phyloP scores from a whole-genome alignment of 2,888 invertebrate genomes.

The Eurois occulta region DNA sequence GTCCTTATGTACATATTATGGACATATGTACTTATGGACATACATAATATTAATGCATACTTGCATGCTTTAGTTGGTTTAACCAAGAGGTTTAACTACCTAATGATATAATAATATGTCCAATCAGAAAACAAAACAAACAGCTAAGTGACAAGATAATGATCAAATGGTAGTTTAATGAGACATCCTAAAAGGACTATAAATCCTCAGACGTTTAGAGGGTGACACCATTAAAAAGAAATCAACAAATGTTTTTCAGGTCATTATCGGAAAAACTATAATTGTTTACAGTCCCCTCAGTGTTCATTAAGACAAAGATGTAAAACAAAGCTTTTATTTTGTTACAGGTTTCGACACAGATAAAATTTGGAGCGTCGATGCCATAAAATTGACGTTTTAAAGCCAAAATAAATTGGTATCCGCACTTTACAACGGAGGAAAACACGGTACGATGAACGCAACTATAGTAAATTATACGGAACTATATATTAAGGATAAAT shows the following conservation, averaged over 20 bases:
- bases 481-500: conserved; percentile 73
- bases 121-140: too few species aligned
- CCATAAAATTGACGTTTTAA: conserved; percentile 80
- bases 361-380: conserved; percentile 75
- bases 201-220: background rate
- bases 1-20: too few species aligned
- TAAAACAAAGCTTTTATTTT: conserved; percentile 80
- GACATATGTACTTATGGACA: too few species aligned
- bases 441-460: conserved; percentile 81
- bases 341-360: conserved; percentile 82
- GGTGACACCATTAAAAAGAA: conserved; percentile 33
- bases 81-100: too few species aligned
- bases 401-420: conserved; percentile 77
- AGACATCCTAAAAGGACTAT: conserved; percentile 20
- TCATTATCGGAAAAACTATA: conserved; percentile 56
- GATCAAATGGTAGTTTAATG: background rate
- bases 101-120: too few species aligned
- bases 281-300: conserved; percentile 43
- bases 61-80: too few species aligned
- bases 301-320: conserved; percentile 66
- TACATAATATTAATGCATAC: background rate
- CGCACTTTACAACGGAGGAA: conserved; percentile 73
- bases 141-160: too few species aligned
- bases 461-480: conserved; percentile 77
- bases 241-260: conserved; percentile 42